phyloP scores from a whole-genome alignment of 2,888 invertebrate species.

The Chrysotoxum bicinctum region DNA sequence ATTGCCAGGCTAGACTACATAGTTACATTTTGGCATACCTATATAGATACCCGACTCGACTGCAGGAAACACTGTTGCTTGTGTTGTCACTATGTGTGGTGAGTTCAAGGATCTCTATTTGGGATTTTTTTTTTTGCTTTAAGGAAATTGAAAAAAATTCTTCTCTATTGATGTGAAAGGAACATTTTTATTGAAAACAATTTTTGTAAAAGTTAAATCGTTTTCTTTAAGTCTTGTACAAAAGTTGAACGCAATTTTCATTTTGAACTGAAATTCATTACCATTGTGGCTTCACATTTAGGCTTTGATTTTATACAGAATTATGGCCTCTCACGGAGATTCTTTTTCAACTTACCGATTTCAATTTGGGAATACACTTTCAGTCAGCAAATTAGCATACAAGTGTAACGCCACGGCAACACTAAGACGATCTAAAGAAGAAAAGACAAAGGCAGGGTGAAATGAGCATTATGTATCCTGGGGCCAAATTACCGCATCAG shows the following conservation, averaged over 20 bases:
- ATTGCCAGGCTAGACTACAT: slow-evolving; percentile 14
- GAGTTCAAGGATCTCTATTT: slow-evolving; percentile 17
- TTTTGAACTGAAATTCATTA: no score
- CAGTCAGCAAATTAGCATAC: background rate
- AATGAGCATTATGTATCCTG: no score
- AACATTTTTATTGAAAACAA: background rate
- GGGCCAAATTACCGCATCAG: no score
- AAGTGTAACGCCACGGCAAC: background rate
- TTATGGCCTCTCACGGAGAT: no score
- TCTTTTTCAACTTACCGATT: no score
- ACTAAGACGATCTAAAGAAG: no score
- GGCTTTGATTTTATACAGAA: no score
- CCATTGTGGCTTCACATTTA: no score
- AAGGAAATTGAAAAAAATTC: background rate
- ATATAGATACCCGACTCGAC: background rate
- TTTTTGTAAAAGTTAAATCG: background rate
- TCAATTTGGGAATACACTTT: background rate
- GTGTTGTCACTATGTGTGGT: background rate
- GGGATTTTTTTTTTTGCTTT: background rate
- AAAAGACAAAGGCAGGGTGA: no score
- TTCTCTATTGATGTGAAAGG: background rate
- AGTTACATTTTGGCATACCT: slow-evolving; percentile 25
- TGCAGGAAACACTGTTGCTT: slow-evolving; percentile 6
- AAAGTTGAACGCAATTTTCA: no score
- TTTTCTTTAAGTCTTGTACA: background rate